These are phyloP conservation scores for Eristalis pertinax DNA, from an alignment of 2,888 invertebrate species.

Conservation along the genomic window DNA sequence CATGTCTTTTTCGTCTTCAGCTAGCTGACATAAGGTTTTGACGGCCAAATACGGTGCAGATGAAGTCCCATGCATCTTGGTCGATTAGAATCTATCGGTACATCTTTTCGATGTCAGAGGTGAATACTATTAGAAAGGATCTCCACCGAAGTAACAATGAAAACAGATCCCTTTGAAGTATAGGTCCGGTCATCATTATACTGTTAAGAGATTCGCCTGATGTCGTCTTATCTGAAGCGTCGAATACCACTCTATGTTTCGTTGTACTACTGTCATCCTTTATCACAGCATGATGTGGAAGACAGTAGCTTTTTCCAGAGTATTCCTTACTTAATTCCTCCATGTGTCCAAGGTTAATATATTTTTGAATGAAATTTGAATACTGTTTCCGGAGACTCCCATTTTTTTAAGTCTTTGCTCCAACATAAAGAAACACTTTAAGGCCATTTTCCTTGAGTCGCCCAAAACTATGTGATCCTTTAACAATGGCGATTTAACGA, in stretches of 20 bases:
- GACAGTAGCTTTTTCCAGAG: not conserved
- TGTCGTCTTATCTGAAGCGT: not conserved
- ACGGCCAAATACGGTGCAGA: conserved; percentile 10
- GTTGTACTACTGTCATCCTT: not conserved
- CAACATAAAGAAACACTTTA: not conserved
- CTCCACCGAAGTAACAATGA: not conserved
- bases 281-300: not conserved
- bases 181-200: not conserved
- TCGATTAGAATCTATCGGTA: not conserved
- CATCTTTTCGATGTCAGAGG: not conserved
- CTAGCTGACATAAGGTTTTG: not conserved
- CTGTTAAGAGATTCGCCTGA: not conserved
- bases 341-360: not conserved
- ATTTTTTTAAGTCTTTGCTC: not conserved
- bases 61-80: not conserved
- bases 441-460: not conserved
- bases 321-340: not conserved
- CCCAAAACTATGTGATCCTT: not conserved
- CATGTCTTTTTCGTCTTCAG: not conserved
- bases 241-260: not conserved
- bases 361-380: not conserved
- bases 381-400: not conserved
- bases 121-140: no score
- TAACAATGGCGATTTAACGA: not conserved
- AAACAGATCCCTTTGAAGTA: not conserved